phyloP scores from a whole-genome alignment of 2,797 vertebrate species.

The Hirundo rustica region DNA sequence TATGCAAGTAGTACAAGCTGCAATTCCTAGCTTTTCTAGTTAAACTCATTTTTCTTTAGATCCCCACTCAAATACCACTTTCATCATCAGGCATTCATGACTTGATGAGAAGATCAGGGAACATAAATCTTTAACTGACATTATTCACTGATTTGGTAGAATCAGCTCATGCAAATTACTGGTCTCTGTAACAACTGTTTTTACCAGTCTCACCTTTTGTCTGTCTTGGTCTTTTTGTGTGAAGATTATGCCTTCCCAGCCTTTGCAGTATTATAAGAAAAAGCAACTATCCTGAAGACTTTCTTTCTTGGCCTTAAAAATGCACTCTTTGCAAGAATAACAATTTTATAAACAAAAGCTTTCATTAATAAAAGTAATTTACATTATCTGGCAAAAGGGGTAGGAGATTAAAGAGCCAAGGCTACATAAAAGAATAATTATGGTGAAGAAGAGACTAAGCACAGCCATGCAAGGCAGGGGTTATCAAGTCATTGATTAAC shows the following conservation, averaged over 20 bases:
- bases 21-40: constrained; percentile 5
- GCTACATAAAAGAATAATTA: background rate
- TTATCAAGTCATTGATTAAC: background rate
- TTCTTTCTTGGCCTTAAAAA: constrained; percentile 13
- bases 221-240: background rate
- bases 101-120: background rate
- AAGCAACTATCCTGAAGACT: background rate
- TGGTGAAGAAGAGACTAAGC: background rate
- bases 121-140: constrained; percentile 43
- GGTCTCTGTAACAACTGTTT: background rate
- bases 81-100: constrained; percentile 21
- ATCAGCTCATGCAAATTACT: background rate
- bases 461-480: background rate
- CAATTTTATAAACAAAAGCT: constrained; percentile 15
- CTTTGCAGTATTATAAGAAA: background rate
- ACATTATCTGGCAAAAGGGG: background rate
- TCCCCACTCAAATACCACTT: constrained; percentile 25
- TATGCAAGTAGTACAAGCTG: constrained; percentile 17
- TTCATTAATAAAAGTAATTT: background rate
- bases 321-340: background rate
- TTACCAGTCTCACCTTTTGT: background rate
- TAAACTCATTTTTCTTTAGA: constrained; percentile 26
- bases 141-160: constrained; percentile 8
- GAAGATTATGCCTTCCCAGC: background rate
- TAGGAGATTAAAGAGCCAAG: background rate